phyloP scores from a whole-genome alignment of 2,888 invertebrate species.

The Ornithoptera alexandrae region DNA sequence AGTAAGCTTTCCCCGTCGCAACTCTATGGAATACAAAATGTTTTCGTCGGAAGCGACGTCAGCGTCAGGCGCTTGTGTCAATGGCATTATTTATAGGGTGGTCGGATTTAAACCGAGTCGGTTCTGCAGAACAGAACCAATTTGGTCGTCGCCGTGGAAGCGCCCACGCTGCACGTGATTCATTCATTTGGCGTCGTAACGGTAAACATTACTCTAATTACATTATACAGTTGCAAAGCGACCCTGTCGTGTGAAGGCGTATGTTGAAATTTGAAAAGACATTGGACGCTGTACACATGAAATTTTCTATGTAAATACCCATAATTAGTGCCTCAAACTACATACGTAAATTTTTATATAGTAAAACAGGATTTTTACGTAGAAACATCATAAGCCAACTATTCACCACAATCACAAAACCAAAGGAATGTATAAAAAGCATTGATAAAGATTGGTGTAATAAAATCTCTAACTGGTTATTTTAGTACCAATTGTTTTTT shows the following conservation, averaged over 20 bases:
- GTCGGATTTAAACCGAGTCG: constrained; percentile 52
- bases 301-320: background rate
- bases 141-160: constrained; percentile 58
- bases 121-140: constrained; percentile 58
- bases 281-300: constrained; percentile 4
- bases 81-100: constrained; percentile 53
- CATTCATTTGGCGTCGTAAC: constrained; percentile 67
- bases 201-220: constrained; percentile 74
- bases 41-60: constrained; percentile 38
- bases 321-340: background rate
- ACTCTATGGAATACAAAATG: constrained; percentile 5
- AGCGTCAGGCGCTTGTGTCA: constrained; percentile 38
- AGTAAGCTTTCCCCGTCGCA: constrained; percentile 1
- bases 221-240: constrained; percentile 51
- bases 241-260: constrained; percentile 26
- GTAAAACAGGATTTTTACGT: too few species aligned
- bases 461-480: too few species aligned
- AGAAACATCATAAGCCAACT: too few species aligned
- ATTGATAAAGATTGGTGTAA: too few species aligned
- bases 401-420: too few species aligned
- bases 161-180: constrained; percentile 71
- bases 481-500: too few species aligned
- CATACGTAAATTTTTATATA: too few species aligned
- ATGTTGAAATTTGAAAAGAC: constrained; percentile 12
- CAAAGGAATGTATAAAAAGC: too few species aligned